A percentile compares a stretch with the other conserved stretches of the same genome.
phyloP scores from a whole-genome alignment of 2,888 invertebrate genomes.

The Brenthis daphne region DNA sequence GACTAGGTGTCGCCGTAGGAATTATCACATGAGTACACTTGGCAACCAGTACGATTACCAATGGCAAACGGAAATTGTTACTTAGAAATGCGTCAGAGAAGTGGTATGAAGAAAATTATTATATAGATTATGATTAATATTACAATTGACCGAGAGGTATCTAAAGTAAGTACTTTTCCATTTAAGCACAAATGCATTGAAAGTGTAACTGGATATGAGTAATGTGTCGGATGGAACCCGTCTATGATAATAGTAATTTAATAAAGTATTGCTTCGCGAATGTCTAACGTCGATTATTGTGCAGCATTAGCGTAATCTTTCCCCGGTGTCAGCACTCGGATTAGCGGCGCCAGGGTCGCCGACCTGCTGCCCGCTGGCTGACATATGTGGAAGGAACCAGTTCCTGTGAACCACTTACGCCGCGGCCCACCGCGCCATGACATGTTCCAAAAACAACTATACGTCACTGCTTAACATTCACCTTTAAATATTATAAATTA shows the following conservation, averaged over 20 bases:
- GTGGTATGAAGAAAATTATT: constrained; percentile 17
- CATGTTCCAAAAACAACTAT: constrained; percentile 26
- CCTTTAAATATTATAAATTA: constrained; percentile 22
- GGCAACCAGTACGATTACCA: constrained; percentile 53
- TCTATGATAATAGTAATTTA: constrained; percentile 31
- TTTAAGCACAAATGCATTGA: constrained; percentile 10
- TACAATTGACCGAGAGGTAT: constrained; percentile 1
- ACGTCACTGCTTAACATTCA: constrained; percentile 29
- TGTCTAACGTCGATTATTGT: constrained; percentile 40
- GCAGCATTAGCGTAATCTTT: constrained; percentile 44
- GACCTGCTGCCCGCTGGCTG: constrained; percentile 53
- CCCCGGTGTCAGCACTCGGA: constrained; percentile 58
- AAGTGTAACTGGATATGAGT: constrained; percentile 18
- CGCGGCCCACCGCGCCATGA: constrained; percentile 22
- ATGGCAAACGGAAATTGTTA: constrained; percentile 38
- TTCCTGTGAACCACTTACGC: constrained; percentile 70
- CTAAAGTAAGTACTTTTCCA: neutral
- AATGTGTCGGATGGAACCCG: constrained; percentile 13
- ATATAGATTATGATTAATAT: constrained; percentile 13
- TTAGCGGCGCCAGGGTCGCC: constrained; percentile 67
- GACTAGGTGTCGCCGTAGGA: constrained; percentile 71
- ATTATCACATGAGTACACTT: constrained; percentile 60
- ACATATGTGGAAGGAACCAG: constrained; percentile 76
- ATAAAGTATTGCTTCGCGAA: constrained; percentile 38
- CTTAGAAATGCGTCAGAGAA: constrained; percentile 32